phyloP scores from a whole-genome alignment of 23 tunicate genomes.

The Ascidia mentula region DNA sequence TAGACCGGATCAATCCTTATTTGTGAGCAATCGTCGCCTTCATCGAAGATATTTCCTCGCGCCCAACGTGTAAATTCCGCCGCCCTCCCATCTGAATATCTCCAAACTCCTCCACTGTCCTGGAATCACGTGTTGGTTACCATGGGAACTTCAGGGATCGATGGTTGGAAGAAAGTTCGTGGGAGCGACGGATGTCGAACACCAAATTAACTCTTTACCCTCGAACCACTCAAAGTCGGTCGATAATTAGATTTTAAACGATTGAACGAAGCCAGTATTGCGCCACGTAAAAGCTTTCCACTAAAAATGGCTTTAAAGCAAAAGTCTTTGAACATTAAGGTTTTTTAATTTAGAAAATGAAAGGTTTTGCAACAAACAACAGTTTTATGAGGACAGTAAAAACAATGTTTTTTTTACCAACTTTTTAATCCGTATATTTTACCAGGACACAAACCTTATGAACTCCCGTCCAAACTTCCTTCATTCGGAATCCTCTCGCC shows the following conservation, averaged over 20 bases:
- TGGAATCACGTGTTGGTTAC: too few species aligned
- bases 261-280: background rate
- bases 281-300: too few species aligned
- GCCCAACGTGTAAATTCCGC: constrained; percentile 43
- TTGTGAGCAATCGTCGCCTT: constrained; percentile 56
- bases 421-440: too few species aligned
- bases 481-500: constrained; percentile 8
- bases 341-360: too few species aligned
- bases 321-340: too few species aligned
- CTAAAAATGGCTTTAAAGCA: too few species aligned
- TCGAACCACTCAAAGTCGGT: background rate
- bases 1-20: constrained; percentile 15
- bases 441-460: too few species aligned
- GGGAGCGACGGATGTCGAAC: background rate
- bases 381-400: too few species aligned
- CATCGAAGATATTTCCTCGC: constrained; percentile 59
- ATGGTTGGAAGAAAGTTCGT: too few species aligned
- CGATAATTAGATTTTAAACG: constrained; percentile 4
- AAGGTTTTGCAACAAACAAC: too few species aligned
- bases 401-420: too few species aligned
- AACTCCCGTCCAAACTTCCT: constrained; percentile 51
- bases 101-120: constrained; percentile 38
- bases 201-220: background rate
- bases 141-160: too few species aligned
- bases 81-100: constrained; percentile 25